Evolutionary conservation across 1,140 invertebrate species (phyloP).

Genomic region (Drosophila athabasca): DNA sequence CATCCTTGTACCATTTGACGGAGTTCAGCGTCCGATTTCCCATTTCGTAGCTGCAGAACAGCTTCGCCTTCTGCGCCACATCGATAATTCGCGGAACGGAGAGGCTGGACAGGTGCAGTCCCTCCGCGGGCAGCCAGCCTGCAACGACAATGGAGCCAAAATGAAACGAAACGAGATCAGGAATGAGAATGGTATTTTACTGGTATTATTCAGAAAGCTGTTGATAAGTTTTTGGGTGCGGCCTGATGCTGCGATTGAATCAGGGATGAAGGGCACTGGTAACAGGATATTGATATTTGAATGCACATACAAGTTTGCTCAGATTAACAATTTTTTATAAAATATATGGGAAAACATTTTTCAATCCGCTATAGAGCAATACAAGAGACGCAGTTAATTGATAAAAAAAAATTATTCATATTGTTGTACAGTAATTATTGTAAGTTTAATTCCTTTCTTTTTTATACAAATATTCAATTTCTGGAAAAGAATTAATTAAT

Average conservation of each 20-base stretch:
- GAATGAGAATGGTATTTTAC: slow-evolving; percentile 10
- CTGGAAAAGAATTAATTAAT: too few species aligned
- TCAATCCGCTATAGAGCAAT: too few species aligned
- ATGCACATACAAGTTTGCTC: too few species aligned
- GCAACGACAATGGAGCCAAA: slow-evolving; percentile 29
- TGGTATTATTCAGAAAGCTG: slow-evolving; percentile 33
- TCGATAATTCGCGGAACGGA: slow-evolving; percentile 85
- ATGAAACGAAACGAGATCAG: not conserved
- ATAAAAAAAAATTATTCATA: too few species aligned
- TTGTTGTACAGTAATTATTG: too few species aligned
- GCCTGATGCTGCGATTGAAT: slow-evolving; percentile 18
- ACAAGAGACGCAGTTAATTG: too few species aligned
- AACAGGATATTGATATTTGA: too few species aligned
- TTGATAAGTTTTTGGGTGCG: slow-evolving; percentile 11
- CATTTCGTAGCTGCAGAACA: slow-evolving; percentile 86
- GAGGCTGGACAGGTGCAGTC: slow-evolving; percentile 76
- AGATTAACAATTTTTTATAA: too few species aligned
- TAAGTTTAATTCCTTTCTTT: too few species aligned
- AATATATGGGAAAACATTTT: too few species aligned
- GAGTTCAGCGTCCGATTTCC: slow-evolving; percentile 89
- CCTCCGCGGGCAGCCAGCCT: slow-evolving; percentile 63
- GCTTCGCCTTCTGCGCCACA: slow-evolving; percentile 84
- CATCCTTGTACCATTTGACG: slow-evolving; percentile 92
- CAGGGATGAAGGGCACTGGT: not conserved
- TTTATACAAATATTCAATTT: too few species aligned